Conservation (phyloP, 2,888 invertebrate genomes). For the Drosophila mimica region DNA sequence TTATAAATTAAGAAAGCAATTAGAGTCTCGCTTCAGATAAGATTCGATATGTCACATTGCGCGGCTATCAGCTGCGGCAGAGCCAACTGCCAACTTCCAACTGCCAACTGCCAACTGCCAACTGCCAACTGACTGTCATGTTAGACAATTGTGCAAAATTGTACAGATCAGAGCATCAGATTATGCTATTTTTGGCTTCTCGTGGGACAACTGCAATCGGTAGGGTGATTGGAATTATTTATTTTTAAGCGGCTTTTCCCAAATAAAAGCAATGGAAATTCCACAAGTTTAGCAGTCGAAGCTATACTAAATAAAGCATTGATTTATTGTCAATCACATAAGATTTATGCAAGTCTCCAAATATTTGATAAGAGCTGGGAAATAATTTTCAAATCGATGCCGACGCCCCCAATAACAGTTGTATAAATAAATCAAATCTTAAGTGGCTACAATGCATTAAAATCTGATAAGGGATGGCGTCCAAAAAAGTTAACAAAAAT, state of each 20-base stretch:
- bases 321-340: conserved; percentile 17
- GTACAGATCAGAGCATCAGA: neutral
- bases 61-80: conserved; percentile 32
- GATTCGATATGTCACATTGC: conserved; percentile 54
- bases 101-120: neutral
- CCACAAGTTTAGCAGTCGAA: too few relatives aligned
- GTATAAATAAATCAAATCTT: conserved; percentile 35
- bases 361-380: conserved; percentile 20
- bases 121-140: neutral
- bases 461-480: conserved; percentile 2
- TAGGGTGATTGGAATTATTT: neutral
- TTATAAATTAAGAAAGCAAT: conserved; percentile 62
- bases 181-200: conserved; percentile 4
- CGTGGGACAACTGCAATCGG: neutral
- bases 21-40: conserved; percentile 48
- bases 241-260: neutral
- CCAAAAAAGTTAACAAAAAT: neutral
- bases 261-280: neutral
- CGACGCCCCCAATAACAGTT: conserved; percentile 16
- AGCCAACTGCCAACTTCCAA: neutral
- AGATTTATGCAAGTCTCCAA: conserved; percentile 24
- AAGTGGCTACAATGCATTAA: neutral
- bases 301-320: neutral
- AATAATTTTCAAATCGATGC: conserved; percentile 42
- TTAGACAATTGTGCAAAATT: conserved; percentile 4